Evolutionary conservation across 2,888 invertebrate genomes (phyloP).

Genomic region (Ennomos quercinarius): DNA sequence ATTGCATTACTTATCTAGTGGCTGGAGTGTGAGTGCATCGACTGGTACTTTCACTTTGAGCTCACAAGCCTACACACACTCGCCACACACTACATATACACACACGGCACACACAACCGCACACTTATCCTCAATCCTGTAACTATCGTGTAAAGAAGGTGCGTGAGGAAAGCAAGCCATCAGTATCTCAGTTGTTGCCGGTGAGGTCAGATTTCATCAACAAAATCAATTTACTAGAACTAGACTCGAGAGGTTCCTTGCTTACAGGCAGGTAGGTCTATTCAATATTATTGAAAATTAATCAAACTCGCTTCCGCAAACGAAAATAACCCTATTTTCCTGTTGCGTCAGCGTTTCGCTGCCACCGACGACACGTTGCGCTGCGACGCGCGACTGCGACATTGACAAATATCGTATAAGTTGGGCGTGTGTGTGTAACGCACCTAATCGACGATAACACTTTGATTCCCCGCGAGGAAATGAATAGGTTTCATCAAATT

Average conservation of each 20-base stretch:
- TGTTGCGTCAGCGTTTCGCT: conserved; percentile 15
- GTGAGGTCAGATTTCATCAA: background rate
- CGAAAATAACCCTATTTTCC: conserved; percentile 17
- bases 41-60: too few relatives aligned
- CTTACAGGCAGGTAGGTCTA: background rate
- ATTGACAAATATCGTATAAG: conserved; percentile 1
- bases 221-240: background rate
- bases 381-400: background rate
- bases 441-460: conserved; percentile 7
- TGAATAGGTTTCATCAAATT: conserved; percentile 27
- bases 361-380: too few relatives aligned
- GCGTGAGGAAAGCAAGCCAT: too few relatives aligned
- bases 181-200: too few relatives aligned
- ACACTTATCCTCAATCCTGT: too few relatives aligned
- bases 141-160: too few relatives aligned
- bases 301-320: conserved; percentile 16
- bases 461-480: conserved; percentile 19
- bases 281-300: conserved; percentile 17
- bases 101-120: too few relatives aligned
- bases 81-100: too few relatives aligned
- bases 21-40: too few relatives aligned
- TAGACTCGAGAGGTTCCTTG: background rate
- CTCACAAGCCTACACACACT: too few relatives aligned
- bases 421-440: background rate
- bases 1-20: too few relatives aligned